Base-by-base conservation (phyloP, 1,140 invertebrate genomes). In the Sminthurinus signatus region DNA sequence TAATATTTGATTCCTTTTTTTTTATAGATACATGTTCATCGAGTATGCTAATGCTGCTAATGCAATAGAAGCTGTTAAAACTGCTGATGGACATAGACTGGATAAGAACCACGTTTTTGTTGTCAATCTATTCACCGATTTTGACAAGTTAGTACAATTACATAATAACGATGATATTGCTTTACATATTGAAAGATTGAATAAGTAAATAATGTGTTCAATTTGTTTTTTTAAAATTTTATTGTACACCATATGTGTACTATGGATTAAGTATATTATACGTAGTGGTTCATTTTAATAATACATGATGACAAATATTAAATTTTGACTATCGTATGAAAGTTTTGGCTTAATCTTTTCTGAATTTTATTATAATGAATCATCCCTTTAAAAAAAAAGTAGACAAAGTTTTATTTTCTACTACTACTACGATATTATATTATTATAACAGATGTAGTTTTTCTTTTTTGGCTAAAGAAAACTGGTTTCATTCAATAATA, bases 91-190 rank as follows among this genome's bases (percentile, higher is more conserved):
- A 72, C 89, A 94, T 78, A 94, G 94, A 76, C 82, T 99, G 71
- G 96, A 99, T 78, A 98, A 98, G 75, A 83, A 87, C 54, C 95
- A 98, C 73, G 96, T 91, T 14, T 96, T 99, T 77, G 82, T 88
- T 74, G 91, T 98, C 1, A 98, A 98, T 78, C 80, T 96, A 10
- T 96, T 99, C 74, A 93, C 91, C 2, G 95, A 99, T 76, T 96
- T 98, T 79, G 88, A 93, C 65, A 96, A 93, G 83, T 89, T 79
- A 81, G 67, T n/a, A n/a, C n/a, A n/a, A n/a, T n/a, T n/a, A n/a
- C n/a, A 27, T 51, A 44, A 14, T 19, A n/a, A n/a, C n/a, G n/a
- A n/a, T n/a, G n/a, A n/a, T n/a, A n/a, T n/a, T n/a, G n/a, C n/a
- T n/a, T n/a, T n/a, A n/a, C n/a, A n/a, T n/a, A n/a, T n/a, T n/a